Percentiles rank a stretch among this genome's conserved stretches.
Evolutionary conservation across 1,140 invertebrate genomes (phyloP).

Genomic region (Samia ricini): DNA sequence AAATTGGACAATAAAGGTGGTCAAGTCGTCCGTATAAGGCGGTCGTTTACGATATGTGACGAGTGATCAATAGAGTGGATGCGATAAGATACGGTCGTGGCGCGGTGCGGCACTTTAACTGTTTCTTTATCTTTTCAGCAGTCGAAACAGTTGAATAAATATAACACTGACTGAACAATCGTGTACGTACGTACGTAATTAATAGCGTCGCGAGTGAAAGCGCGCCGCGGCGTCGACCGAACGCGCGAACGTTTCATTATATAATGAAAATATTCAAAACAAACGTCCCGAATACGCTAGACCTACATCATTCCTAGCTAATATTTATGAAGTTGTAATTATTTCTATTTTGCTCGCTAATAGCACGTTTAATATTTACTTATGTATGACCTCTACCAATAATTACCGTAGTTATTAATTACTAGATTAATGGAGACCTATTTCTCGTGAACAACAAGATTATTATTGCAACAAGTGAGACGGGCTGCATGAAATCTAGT

Average conservation of each 20-base stretch:
- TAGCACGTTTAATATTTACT: slow-evolving; percentile 24
- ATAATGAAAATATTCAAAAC: slow-evolving; percentile 70
- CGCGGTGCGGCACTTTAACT: slow-evolving; percentile 47
- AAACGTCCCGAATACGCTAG: slow-evolving; percentile 59
- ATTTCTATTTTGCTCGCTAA: slow-evolving; percentile 12
- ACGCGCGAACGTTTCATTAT: slow-evolving; percentile 59
- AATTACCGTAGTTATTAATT: slow-evolving; percentile 26
- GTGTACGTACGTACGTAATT: slow-evolving; percentile 58
- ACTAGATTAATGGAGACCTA: slow-evolving; percentile 19
- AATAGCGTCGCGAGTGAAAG: slow-evolving; percentile 67
- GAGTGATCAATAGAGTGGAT: slow-evolving; percentile 69
- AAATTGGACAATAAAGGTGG: slow-evolving; percentile 73
- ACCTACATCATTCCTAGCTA: slow-evolving; percentile 46
- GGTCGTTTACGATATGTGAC: slow-evolving; percentile 66
- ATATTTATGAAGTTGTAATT: slow-evolving; percentile 21
- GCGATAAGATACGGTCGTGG: slow-evolving; percentile 68
- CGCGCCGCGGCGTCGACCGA: slow-evolving; percentile 45
- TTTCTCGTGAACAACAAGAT: slow-evolving; percentile 25
- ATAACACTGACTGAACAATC: slow-evolving; percentile 56
- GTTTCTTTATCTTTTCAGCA: slow-evolving; percentile 70
- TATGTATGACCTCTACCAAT: slow-evolving; percentile 15
- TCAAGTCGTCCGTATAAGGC: slow-evolving; percentile 64
- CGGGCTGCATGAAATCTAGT: not conserved
- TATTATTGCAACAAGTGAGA: slow-evolving; percentile 18
- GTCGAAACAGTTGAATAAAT: slow-evolving; percentile 72